Base-by-base conservation (phyloP, 1,140 invertebrate species). In the Brachionus manjavacas region DNA sequence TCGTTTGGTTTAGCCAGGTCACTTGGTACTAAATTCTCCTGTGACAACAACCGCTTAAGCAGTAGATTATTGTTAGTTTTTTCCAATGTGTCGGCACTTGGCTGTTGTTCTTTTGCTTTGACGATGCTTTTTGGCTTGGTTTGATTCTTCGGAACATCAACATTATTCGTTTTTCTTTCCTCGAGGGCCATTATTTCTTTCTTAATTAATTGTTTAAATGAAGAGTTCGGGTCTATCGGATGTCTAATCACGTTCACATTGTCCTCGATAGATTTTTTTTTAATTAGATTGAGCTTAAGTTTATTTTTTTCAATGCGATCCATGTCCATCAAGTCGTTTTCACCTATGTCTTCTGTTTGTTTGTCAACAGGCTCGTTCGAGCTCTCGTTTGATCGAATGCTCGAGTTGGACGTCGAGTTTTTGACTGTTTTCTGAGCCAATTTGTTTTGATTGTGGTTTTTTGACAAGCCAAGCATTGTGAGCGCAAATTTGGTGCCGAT, bases 401-500 rank as follows among this genome's bases (percentile, higher is more conserved):
- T 39, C n/a, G 68, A 72, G 16, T 2, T 72, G 16, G 16, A 39
- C 11, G 4, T 16, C 16, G 31, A 70, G 7, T 1, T 70, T 35
- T 31, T 35, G 4, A 31, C 8, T 11, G 66, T 31, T n/a, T 70
- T 70, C 12, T 28, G 14, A 35, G 25, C 31, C 2, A 35, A 35
- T 68, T 68, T 68, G 23, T 68, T 23, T 72, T 39, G 9, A 72
- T 72, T 72, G 16, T 39, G 35, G 43, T n/a, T 41, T 76, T 76
- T 76, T 3, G 72, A 76, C 46, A 76, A 8, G 16, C 72, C 72
- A 0, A 76, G 41, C 72, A 76, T 76, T 52, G 72, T 76, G 3
- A 76, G 46, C 3, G 72, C 72, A 49, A 76, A 76, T 49, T 76
- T 76, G 20, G 72, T 76, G 12, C 72, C 72, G 23, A 76, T 76